These are phyloP conservation scores for Nothobranchius kuhntae DNA, from an alignment of 2,113 vertebrate species.

Conservation along the genomic window DNA sequence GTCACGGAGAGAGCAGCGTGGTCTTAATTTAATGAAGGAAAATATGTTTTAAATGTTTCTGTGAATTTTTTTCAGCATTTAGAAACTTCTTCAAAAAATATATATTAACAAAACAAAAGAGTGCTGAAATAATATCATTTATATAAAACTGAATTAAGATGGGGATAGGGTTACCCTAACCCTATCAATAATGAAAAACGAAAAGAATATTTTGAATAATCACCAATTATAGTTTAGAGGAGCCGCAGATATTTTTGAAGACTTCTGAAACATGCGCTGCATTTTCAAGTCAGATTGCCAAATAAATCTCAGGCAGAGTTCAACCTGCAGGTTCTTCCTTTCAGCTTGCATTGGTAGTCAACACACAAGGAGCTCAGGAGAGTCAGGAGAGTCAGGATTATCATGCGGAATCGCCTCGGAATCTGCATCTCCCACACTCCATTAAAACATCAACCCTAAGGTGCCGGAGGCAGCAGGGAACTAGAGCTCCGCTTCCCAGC, in stretches of 20 bases:
- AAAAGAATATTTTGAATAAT: no score
- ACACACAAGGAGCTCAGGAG: constrained; percentile 43
- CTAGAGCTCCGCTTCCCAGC: constrained; percentile 16
- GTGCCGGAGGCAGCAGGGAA: constrained; percentile 37
- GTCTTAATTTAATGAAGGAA: no score
- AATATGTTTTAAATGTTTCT: no score
- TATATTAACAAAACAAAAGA: no score
- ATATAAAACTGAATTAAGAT: no score
- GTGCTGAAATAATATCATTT: no score
- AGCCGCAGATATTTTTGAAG: background rate
- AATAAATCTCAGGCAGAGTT: constrained; percentile 27
- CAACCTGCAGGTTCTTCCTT: constrained; percentile 26
- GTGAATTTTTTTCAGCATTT: no score
- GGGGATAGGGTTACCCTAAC: no score
- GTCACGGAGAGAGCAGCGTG: no score
- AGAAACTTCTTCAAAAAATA: no score
- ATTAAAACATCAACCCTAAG: constrained; percentile 59
- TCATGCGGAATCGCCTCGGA: constrained; percentile 55
- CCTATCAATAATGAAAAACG: no score
- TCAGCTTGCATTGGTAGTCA: constrained; percentile 53
- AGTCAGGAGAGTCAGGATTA: constrained; percentile 52
- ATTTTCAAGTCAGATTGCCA: constrained; percentile 18
- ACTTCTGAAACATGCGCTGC: background rate
- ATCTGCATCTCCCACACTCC: constrained; percentile 49
- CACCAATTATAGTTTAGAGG: background rate